Conservation (phyloP, 2,888 invertebrate genomes). For the Brachylomia viminalis region DNA sequence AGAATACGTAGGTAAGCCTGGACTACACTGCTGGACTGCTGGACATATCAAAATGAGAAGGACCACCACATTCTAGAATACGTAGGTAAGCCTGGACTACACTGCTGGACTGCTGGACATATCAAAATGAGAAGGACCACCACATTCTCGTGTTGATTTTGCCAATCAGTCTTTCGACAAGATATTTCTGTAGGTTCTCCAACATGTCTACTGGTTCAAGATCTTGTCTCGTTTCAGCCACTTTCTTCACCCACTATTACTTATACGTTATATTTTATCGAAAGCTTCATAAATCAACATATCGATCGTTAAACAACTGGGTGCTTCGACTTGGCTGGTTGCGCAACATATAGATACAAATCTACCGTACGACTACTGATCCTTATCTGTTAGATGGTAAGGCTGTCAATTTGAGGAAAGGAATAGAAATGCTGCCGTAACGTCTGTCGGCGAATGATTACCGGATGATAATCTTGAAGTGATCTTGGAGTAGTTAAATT, state of each 20-base stretch:
- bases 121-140: too few species aligned
- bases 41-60: too few species aligned
- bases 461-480: slow-evolving; percentile 33
- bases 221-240: slow-evolving; percentile 16
- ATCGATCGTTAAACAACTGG: background rate
- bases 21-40: too few species aligned
- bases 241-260: slow-evolving; percentile 25
- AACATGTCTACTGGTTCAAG: background rate
- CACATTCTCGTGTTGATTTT: too few species aligned
- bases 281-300: slow-evolving; percentile 41
- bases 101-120: too few species aligned
- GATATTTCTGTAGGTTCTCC: too few species aligned
- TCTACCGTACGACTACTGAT: slow-evolving; percentile 25
- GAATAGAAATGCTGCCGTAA: slow-evolving; percentile 34
- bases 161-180: too few species aligned
- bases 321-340: background rate
- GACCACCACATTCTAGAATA: too few species aligned
- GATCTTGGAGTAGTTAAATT: slow-evolving; percentile 32
- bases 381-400: slow-evolving; percentile 34
- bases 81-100: too few species aligned
- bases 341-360: slow-evolving; percentile 20
- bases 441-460: slow-evolving; percentile 37
- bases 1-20: too few species aligned
- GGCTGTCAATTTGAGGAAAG: slow-evolving; percentile 31
- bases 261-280: slow-evolving; percentile 24